Conservation (phyloP, 2,888 invertebrate genomes). For the Folsomia candida region DNA sequence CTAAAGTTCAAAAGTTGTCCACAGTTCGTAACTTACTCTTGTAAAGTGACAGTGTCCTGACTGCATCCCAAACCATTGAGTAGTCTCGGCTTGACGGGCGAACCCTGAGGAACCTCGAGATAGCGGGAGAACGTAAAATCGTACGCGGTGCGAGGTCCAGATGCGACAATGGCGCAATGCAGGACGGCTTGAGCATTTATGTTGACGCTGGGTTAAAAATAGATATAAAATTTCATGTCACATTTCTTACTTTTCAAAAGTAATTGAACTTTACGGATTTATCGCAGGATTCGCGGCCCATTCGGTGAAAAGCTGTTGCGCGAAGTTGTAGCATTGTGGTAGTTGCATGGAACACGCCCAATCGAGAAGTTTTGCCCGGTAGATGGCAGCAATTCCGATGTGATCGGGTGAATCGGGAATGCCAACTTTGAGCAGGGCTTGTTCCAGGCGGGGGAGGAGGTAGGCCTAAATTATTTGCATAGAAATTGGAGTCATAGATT, state of each 20-base stretch:
- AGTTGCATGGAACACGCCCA: background rate
- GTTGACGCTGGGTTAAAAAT: background rate
- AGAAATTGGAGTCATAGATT: no score
- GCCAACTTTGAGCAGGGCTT: background rate
- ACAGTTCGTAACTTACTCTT: background rate
- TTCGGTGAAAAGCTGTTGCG: background rate
- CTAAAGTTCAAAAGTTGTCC: no score
- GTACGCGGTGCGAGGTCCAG: background rate
- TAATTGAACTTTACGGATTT: background rate
- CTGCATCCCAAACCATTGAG: background rate
- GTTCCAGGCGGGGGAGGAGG: background rate
- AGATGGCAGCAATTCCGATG: background rate
- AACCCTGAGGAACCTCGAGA: background rate
- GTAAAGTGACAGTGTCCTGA: background rate
- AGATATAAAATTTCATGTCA: background rate
- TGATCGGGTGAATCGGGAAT: background rate
- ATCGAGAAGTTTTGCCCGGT: background rate
- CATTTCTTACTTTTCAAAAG: background rate
- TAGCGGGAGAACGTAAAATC: background rate
- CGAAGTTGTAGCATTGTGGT: background rate
- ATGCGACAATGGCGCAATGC: background rate
- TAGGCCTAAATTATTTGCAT: background rate
- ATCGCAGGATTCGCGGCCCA: background rate
- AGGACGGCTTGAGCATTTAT: background rate
- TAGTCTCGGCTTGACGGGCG: background rate